Evolutionary conservation across 1,140 invertebrate genomes (phyloP).

Genomic region (silkworm (Bombyx mori)): DNA sequence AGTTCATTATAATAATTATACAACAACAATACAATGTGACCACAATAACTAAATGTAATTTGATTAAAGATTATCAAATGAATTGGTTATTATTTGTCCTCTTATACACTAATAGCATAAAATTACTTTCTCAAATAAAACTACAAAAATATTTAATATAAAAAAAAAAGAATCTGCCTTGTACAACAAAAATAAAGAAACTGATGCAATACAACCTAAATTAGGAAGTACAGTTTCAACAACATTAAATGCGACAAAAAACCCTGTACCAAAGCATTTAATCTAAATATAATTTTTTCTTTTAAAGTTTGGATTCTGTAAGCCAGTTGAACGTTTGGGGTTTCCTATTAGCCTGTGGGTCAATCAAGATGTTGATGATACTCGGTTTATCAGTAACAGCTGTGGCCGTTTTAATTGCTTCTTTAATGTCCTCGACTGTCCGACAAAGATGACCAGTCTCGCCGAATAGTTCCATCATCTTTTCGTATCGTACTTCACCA

Average conservation of each 20-base stretch:
- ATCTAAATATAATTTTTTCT: background rate
- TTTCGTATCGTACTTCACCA: conserved; percentile 88
- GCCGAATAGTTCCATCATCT: conserved; percentile 90
- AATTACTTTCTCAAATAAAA: no score
- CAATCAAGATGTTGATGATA: conserved; percentile 93
- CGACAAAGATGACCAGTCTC: conserved; percentile 84
- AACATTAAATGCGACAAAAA: no score
- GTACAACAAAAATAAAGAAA: no score
- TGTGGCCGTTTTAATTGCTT: conserved; percentile 78
- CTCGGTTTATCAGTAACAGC: conserved; percentile 81
- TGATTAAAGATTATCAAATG: conserved; percentile 61
- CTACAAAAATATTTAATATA: no score
- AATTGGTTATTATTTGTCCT: conserved; percentile 19
- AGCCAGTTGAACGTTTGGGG: conserved; percentile 92
- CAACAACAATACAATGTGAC: conserved; percentile 51
- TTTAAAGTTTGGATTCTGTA: conserved; percentile 90
- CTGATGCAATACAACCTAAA: no score
- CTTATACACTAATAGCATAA: background rate
- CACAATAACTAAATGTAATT: conserved; percentile 35
- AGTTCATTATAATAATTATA: conserved; percentile 54
- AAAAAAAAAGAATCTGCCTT: no score
- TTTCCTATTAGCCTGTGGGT: conserved; percentile 89
- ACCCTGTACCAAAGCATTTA: background rate
- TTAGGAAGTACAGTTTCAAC: no score
- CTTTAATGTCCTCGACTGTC: conserved; percentile 81